phyloP scores from a whole-genome alignment of 2,888 invertebrate species.

The Drosophila pegasa region DNA sequence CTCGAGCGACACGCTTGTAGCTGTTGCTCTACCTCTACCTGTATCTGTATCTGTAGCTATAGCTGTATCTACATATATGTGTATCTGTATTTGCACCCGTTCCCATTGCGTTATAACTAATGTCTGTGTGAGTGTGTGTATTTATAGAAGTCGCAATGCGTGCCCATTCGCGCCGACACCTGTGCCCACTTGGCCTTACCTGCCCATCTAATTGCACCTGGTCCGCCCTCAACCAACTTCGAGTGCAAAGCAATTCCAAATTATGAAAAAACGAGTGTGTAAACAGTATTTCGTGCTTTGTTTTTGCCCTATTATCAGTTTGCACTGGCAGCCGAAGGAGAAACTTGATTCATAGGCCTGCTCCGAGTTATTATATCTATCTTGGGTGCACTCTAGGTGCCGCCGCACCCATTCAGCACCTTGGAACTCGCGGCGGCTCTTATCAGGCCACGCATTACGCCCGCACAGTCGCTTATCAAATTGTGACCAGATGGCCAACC shows the following conservation, averaged over 20 bases:
- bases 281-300: conserved; percentile 58
- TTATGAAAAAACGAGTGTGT: conserved; percentile 50
- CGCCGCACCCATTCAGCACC: conserved; percentile 38
- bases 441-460: conserved; percentile 67
- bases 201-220: conserved; percentile 44
- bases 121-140: conserved; percentile 14
- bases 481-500: conserved; percentile 64
- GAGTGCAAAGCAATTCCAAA: conserved; percentile 72
- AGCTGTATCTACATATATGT: background rate
- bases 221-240: conserved; percentile 11
- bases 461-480: conserved; percentile 64
- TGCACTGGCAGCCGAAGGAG: conserved; percentile 44
- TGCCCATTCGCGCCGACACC: conserved; percentile 61
- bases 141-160: conserved; percentile 26
- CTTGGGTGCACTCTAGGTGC: conserved; percentile 54
- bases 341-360: conserved; percentile 43
- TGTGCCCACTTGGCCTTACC: conserved; percentile 62
- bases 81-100: conserved; percentile 40
- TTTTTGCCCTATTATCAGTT: conserved; percentile 53
- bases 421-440: conserved; percentile 27
- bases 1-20: conserved; percentile 34
- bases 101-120: conserved; percentile 52
- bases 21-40: background rate
- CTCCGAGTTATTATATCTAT: background rate
- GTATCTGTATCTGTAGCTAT: conserved; percentile 2